These are phyloP conservation scores for Plutella xylostella DNA, from an alignment of 2,888 invertebrate genomes.

Conservation along the genomic window DNA sequence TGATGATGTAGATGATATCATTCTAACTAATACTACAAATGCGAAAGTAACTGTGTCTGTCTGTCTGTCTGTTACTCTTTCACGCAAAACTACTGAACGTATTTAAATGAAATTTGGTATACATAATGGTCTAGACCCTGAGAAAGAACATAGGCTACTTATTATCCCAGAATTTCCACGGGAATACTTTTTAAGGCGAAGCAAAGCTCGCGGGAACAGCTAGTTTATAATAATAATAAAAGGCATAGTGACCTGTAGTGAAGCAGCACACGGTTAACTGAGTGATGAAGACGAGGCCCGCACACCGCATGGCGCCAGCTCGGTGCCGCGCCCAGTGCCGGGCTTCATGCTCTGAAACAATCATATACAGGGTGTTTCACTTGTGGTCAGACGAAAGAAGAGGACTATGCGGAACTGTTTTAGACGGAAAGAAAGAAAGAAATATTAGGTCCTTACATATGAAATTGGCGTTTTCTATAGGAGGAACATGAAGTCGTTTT, in stretches of 20 bases:
- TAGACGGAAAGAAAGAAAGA: no score
- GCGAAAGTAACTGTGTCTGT: no score
- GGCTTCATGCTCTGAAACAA: slow-evolving; percentile 62
- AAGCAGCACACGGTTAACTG: slow-evolving; percentile 60
- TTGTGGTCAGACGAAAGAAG: no score
- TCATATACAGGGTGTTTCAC: no score
- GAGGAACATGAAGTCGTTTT: no score
- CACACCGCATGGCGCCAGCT: slow-evolving; percentile 60
- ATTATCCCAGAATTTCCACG: background rate
- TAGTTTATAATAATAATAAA: background rate
- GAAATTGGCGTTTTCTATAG: no score
- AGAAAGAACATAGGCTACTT: no score
- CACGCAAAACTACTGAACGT: background rate
- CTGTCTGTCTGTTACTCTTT: background rate
- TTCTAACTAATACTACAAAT: no score
- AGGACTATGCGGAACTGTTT: no score
- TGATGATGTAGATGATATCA: no score
- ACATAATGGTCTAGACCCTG: background rate
- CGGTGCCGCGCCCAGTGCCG: slow-evolving; percentile 42
- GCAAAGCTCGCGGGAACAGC: background rate
- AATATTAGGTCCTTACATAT: no score
- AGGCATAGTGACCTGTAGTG: slow-evolving; percentile 36
- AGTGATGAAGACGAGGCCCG: slow-evolving; percentile 46
- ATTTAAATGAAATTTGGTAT: background rate
- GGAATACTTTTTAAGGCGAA: background rate